Conservation (phyloP, 2,888 invertebrate genomes). For the Prostheceraeus crozeri region DNA sequence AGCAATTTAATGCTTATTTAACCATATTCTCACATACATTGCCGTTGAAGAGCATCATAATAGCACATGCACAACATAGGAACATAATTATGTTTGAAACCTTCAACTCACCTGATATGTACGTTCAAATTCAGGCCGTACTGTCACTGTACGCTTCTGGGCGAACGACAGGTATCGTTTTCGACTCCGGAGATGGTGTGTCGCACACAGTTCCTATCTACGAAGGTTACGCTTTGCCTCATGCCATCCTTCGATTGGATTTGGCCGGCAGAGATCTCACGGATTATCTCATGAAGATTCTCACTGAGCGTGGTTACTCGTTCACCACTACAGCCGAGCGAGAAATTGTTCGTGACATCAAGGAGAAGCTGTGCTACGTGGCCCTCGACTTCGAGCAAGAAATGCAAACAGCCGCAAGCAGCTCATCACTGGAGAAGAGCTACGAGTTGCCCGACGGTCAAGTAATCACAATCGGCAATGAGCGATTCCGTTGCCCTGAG, state of each 20-base stretch:
- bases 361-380: conserved; percentile 46
- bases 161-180: conserved; percentile 81
- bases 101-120: conserved; percentile 71
- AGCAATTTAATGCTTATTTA: no score
- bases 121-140: conserved; percentile 83
- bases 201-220: conserved; percentile 87
- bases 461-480: conserved; percentile 54
- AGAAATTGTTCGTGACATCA: conserved; percentile 71
- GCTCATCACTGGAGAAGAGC: conserved; percentile 51
- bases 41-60: conserved; percentile 71
- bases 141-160: conserved; percentile 83
- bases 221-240: conserved; percentile 64
- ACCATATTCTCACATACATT: no score
- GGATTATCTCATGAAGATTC: conserved; percentile 62
- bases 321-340: conserved; percentile 41
- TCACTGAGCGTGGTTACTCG: conserved; percentile 52
- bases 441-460: conserved; percentile 54
- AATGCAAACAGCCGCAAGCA: conserved; percentile 51
- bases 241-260: conserved; percentile 60
- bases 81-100: conserved; percentile 63
- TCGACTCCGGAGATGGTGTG: conserved; percentile 84
- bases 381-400: conserved; percentile 55
- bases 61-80: no score
- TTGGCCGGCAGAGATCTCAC: conserved; percentile 61
- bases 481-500: conserved; percentile 53